Evolutionary conservation across 2,888 invertebrate species (phyloP), one percentile per base, ranked within the genome.

Genomic region (Cryptophagus acutangulus): DNA sequence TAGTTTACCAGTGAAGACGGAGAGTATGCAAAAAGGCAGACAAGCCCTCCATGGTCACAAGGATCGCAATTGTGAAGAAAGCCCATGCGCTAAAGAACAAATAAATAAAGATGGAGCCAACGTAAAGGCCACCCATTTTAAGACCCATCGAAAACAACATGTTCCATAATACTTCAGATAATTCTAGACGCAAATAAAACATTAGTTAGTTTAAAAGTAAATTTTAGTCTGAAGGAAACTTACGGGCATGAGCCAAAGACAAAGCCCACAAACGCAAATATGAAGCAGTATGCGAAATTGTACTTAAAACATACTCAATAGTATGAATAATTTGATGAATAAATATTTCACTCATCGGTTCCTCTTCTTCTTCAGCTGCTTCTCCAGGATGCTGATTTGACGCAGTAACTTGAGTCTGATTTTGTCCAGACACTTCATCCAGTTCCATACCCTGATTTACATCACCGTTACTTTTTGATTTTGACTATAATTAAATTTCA

Each of bases 211-310:
- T 28, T 28, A 28, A 4, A 6, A 20, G 9, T 9, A 20, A 20
- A 20, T 20, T 20, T 5, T 20, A 6, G 9, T 20, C n/a, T n/a
- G n/a, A n/a, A n/a, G n/a, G 5, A 20, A 38, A 80, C 83, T 76
- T 75, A 90, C 91, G 91, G 45, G 91, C 88, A 72, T 96, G 96
- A 55, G 96, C 96, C 45, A 96, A 75, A 33, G 94, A 94, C 55
- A 97, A 71, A 6, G 96, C 96, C 96, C 96, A 96, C 48, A 97
- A 75, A 59, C 96, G 88, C 28, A 96, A 78, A 67, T 96, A 96
- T 0, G 94, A 95, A 1, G 96, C 96, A 0, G 96, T 96, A 65
- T 97, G 94, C 0, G 95, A 95, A 52, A 97, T 85, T 43, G 94
- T 94, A 59, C 94, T 93, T 48, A 96, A 78, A 48, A 93, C 91